These are phyloP conservation scores for Leptinotarsa haldemani DNA, from an alignment of 2,888 invertebrate genomes.

Conservation along the genomic window DNA sequence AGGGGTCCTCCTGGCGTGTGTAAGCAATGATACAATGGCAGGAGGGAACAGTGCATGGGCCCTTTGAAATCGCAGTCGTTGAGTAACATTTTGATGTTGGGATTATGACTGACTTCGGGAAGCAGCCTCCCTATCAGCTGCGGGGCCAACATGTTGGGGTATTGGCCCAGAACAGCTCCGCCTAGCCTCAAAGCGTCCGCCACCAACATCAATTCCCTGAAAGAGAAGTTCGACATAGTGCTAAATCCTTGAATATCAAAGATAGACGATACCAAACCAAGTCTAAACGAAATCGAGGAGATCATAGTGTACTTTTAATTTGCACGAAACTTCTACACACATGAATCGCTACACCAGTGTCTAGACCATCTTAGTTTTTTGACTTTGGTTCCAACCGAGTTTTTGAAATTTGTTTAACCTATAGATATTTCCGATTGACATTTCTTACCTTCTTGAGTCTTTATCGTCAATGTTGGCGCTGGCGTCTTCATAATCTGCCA, in stretches of 20 bases:
- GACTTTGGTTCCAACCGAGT: no score
- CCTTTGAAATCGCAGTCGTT: slow-evolving; percentile 93
- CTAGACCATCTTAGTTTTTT: no score
- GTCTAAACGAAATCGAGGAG: no score
- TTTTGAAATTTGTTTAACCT: no score
- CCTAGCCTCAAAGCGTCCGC: slow-evolving; percentile 94
- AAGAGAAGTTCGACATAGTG: slow-evolving; percentile 45
- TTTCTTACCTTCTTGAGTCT: slow-evolving; percentile 78
- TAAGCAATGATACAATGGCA: slow-evolving; percentile 94
- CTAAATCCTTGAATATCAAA: neutral
- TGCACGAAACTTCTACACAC: no score
- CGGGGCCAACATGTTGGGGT: slow-evolving; percentile 96
- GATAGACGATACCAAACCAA: no score
- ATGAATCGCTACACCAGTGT: no score
- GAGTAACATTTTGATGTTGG: slow-evolving; percentile 86
- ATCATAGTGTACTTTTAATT: no score
- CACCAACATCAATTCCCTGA: slow-evolving; percentile 88
- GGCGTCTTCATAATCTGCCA: slow-evolving; percentile 96
- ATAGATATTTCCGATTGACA: neutral
- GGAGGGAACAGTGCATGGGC: slow-evolving; percentile 86
- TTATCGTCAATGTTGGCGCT: slow-evolving; percentile 83
- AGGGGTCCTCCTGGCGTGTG: slow-evolving; percentile 99
- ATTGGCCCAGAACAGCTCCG: slow-evolving; percentile 90
- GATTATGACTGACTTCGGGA: slow-evolving; percentile 87
- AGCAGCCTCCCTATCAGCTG: slow-evolving; percentile 92